Evolutionary conservation across 2,113 vertebrate species (phyloP).

Genomic region (Brachionichthys hirsutus): DNA sequence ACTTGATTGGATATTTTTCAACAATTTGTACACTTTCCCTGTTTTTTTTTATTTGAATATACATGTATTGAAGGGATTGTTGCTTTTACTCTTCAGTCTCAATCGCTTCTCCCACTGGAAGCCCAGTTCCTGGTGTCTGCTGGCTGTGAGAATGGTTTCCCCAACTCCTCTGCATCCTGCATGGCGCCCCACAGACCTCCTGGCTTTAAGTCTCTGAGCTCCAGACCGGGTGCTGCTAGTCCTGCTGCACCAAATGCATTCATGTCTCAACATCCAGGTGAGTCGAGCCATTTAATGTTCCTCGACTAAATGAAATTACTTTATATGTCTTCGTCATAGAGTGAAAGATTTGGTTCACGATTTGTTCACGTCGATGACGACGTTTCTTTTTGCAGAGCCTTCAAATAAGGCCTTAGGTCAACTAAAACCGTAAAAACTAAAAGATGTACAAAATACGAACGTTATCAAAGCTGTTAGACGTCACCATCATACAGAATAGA

Average conservation of each 20-base stretch:
- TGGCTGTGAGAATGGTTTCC: constrained; percentile 73
- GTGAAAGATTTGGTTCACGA: too few relatives aligned
- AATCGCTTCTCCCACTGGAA: constrained; percentile 68
- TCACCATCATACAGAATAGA: too few relatives aligned
- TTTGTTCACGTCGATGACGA: too few relatives aligned
- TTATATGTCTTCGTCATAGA: too few relatives aligned
- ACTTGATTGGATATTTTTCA: neutral
- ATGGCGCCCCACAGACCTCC: constrained; percentile 67
- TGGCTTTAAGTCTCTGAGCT: constrained; percentile 71
- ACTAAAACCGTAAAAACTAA: too few relatives aligned
- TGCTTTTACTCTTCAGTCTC: constrained; percentile 50
- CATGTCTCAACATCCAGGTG: constrained; percentile 75
- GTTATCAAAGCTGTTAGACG: too few relatives aligned
- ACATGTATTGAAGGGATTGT: neutral
- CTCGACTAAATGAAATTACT: too few relatives aligned
- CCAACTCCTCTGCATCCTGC: constrained; percentile 63
- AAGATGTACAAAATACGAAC: too few relatives aligned
- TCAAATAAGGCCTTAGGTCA: too few relatives aligned
- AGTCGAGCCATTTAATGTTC: neutral
- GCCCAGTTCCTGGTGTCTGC: constrained; percentile 69
- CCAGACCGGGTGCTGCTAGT: constrained; percentile 68
- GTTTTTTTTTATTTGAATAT: neutral
- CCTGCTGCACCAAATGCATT: constrained; percentile 57
- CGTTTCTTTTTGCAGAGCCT: too few relatives aligned
- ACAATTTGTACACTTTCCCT: neutral